Conservation (phyloP, 2,888 invertebrate genomes). For the Diplazon laetatorius region DNA sequence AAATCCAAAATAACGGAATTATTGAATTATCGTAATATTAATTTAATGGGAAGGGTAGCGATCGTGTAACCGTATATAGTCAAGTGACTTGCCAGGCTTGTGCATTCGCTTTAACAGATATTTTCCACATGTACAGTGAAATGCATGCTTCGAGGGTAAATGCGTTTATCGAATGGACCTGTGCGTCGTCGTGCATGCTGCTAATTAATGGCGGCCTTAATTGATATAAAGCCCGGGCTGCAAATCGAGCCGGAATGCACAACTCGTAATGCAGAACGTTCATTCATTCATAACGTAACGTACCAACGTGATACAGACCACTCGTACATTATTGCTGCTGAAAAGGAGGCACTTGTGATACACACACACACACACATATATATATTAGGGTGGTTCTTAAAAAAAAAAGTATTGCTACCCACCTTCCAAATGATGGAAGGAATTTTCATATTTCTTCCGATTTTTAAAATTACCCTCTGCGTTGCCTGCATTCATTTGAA, state of each 20-base stretch:
- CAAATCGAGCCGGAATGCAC: conserved; percentile 23
- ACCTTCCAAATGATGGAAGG: no score
- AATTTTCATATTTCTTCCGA: no score
- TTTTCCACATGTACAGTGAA: conserved; percentile 37
- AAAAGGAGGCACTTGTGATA: neutral
- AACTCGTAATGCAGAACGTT: conserved; percentile 39
- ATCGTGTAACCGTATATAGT: no score
- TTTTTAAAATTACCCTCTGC: no score
- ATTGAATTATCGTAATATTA: no score
- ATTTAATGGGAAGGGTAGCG: no score
- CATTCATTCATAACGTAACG: conserved; percentile 29
- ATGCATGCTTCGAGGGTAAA: conserved; percentile 10
- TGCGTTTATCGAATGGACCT: conserved; percentile 53
- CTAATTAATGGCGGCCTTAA: conserved; percentile 65
- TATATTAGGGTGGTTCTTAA: no score
- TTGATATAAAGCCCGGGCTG: conserved; percentile 59
- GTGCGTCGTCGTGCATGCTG: conserved; percentile 27
- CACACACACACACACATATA: no score
- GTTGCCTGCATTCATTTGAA: no score
- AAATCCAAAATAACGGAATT: no score
- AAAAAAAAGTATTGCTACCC: no score
- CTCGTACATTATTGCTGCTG: conserved; percentile 2
- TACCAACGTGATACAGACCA: conserved; percentile 33
- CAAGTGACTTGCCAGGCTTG: conserved; percentile 10
- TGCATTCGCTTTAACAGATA: neutral